phyloP scores from a whole-genome alignment of 2,888 invertebrate species.

The Ornithoptera alexandrae region DNA sequence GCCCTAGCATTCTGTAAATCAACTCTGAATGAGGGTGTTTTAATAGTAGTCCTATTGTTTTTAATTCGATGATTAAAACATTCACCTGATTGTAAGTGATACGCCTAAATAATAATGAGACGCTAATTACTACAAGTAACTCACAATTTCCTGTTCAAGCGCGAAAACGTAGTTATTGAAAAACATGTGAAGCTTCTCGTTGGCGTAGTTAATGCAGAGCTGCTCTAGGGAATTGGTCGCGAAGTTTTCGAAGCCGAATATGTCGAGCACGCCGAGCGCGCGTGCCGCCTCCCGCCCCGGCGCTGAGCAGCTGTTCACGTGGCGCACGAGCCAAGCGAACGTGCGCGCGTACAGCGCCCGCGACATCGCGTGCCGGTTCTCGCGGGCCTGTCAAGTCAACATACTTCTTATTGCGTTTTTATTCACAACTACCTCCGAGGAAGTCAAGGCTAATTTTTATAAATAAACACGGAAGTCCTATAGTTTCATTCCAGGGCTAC shows the following conservation, averaged over 20 bases:
- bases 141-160: slow-evolving; percentile 94
- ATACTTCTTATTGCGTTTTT: not conserved
- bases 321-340: slow-evolving; percentile 95
- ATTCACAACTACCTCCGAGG: too few relatives aligned
- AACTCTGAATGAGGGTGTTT: too few relatives aligned
- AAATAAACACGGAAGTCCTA: too few relatives aligned
- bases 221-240: slow-evolving; percentile 94
- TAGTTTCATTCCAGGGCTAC: too few relatives aligned
- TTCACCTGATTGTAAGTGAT: too few relatives aligned
- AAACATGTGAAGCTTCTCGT: slow-evolving; percentile 96
- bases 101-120: too few relatives aligned
- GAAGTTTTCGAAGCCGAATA: slow-evolving; percentile 97
- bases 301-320: slow-evolving; percentile 95
- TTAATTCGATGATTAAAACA: too few relatives aligned
- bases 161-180: slow-evolving; percentile 98
- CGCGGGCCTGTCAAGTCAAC: slow-evolving; percentile 82
- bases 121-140: slow-evolving; percentile 50
- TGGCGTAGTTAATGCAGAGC: slow-evolving; percentile 95
- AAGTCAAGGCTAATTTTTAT: too few relatives aligned
- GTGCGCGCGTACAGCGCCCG: slow-evolving; percentile 93
- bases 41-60: too few relatives aligned
- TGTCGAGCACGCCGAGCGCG: slow-evolving; percentile 93
- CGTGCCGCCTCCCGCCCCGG: slow-evolving; percentile 88
- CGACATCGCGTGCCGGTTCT: slow-evolving; percentile 96
- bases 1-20: too few relatives aligned